Base-by-base conservation (phyloP, 2,888 invertebrate species). In the Nineta flava region DNA sequence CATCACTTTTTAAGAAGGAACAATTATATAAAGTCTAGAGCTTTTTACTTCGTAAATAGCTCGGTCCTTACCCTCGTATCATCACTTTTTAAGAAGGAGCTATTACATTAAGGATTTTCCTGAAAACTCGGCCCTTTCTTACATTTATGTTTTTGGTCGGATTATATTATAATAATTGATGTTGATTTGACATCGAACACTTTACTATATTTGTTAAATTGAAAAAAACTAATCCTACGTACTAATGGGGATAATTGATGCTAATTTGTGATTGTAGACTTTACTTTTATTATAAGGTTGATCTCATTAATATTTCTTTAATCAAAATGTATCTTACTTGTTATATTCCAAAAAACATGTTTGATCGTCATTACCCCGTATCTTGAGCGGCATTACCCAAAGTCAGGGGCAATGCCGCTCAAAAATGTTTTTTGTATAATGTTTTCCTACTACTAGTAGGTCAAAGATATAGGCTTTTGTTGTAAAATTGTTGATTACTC, bases 401-500 rank as follows among this genome's bases (percentile, higher is more conserved):
- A 44, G 48, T 38, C 32, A 32, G 50, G 50, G 48, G 52, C 50
- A 50, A 53, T 52, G 49, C 26, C 46, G 49, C 52, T 52, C 48
- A 53, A 52, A 53, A 45, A 21, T 49, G 42, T 42, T 53, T 54
- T 54, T 52, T 52, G 32, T 34, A 38, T 44, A 49, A 49, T 46
- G 26, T 50, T 53, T 53, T 54, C 49, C 50, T 54, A 53, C 51
- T 52, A 51, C 47, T 53, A 49, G 49, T 50, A 50, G 38, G 44
- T 50, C 45, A 51, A 50, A 51, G 49, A 49, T 51, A 15, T 43
- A 43, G 10, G 43, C 17, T 43, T 50, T 53, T 54, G 41, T 46
- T 52, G 51, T 55, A 55, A 50, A 54, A 56, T 41, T 52, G 53
- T 54, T 54, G 50, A 50, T 52, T 56, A 52, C 50, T 52, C 34